phyloP scores from a whole-genome alignment of 2,113 vertebrate species.

The Paradoxurus hermaphroditus region DNA sequence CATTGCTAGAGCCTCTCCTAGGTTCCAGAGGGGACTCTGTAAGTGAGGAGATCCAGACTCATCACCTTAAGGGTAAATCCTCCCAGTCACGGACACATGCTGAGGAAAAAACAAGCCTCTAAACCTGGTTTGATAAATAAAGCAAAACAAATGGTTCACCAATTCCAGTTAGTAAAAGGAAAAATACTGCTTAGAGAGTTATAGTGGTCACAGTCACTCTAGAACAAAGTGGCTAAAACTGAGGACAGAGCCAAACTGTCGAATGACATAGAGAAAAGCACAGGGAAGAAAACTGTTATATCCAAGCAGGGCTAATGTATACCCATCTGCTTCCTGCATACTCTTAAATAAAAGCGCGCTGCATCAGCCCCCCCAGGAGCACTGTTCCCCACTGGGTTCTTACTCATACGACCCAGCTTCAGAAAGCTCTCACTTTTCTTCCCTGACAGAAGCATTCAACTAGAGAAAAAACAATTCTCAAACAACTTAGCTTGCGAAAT shows the following conservation, averaged over 20 bases:
- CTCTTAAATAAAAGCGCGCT: neutral
- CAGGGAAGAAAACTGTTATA: neutral
- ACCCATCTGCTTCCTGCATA: neutral
- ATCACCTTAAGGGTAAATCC: neutral
- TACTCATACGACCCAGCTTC: neutral
- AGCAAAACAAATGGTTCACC: neutral
- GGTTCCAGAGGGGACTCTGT: neutral
- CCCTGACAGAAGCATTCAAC: neutral
- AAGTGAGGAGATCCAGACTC: neutral
- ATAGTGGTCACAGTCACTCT: neutral
- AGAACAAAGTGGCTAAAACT: conserved; percentile 37
- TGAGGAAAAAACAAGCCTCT: neutral
- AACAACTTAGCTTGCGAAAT: neutral
- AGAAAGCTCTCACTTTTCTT: neutral
- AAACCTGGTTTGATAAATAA: neutral
- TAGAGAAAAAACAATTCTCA: neutral
- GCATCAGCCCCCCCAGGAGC: neutral
- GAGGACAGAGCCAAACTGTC: neutral
- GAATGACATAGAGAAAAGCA: neutral
- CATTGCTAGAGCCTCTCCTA: neutral
- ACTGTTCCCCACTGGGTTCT: neutral
- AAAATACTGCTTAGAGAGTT: neutral
- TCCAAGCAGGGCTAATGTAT: accelerated
- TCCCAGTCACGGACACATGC: neutral
- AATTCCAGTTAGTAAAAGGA: conserved; percentile 14